These are phyloP conservation scores for Chironomus tepperi DNA, from an alignment of 1,140 invertebrate genomes.

Conservation along the genomic window DNA sequence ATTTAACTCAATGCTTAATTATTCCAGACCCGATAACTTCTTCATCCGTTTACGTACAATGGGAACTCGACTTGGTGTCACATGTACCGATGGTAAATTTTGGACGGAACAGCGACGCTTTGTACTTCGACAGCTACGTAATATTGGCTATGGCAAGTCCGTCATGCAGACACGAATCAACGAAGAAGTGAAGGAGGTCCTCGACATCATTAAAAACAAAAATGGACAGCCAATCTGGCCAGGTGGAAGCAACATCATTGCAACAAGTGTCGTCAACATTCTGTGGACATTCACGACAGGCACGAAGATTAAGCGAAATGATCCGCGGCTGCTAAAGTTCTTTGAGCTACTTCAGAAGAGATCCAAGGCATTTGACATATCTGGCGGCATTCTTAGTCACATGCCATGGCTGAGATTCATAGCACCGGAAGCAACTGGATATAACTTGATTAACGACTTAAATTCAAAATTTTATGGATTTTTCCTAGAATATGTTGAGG, in stretches of 20 bases:
- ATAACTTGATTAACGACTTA: conserved; percentile 51
- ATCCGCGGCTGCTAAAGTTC: conserved; percentile 48
- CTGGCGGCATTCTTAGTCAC: conserved; percentile 56
- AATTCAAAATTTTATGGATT: conserved; percentile 51
- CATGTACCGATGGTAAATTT: conserved; percentile 61
- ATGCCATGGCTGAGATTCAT: conserved; percentile 62
- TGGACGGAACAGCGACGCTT: conserved; percentile 71
- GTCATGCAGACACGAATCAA: conserved; percentile 62
- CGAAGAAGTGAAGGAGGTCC: conserved; percentile 48
- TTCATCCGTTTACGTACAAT: conserved; percentile 60
- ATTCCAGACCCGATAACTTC: conserved; percentile 55
- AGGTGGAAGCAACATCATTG: conserved; percentile 38
- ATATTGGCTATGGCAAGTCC: conserved; percentile 64
- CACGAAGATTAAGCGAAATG: conserved; percentile 41
- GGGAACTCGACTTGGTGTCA: conserved; percentile 56
- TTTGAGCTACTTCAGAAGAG: conserved; percentile 54
- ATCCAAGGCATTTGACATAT: conserved; percentile 56
- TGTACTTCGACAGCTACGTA: conserved; percentile 55
- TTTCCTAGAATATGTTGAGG: conserved; percentile 50
- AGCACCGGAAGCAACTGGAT: conserved; percentile 56
- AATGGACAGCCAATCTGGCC: conserved; percentile 35
- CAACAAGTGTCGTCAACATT: conserved; percentile 60
- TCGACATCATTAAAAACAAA: conserved; percentile 41
- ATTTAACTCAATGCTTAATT: background rate
- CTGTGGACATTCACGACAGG: conserved; percentile 66